phyloP scores from a whole-genome alignment of 2,113 vertebrate genomes.

The Patagioenas fasciata region DNA sequence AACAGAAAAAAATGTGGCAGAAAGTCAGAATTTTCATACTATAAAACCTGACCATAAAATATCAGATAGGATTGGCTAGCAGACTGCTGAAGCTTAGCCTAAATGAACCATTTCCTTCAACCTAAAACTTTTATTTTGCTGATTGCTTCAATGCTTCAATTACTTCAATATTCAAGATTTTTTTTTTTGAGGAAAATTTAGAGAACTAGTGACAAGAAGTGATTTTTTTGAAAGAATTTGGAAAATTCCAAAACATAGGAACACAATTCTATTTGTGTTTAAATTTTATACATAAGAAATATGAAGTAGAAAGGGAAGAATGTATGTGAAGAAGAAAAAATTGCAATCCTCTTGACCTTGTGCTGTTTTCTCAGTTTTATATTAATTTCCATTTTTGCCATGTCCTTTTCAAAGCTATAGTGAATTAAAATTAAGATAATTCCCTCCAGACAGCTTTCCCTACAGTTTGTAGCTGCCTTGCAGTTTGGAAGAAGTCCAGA shows the following conservation, averaged over 20 bases:
- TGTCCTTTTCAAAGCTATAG: background rate
- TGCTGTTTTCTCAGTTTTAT: slow-evolving; percentile 1
- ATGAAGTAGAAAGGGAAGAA: background rate
- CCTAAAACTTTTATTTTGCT: background rate
- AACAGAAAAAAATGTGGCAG: slow-evolving; percentile 37
- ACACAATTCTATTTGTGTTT: background rate
- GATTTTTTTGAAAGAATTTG: background rate
- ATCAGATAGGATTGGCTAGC: slow-evolving; percentile 17
- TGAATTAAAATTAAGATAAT: background rate
- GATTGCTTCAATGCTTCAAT: background rate
- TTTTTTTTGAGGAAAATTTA: background rate
- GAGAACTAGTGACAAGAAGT: background rate
- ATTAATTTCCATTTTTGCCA: background rate
- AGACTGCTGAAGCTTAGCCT: background rate
- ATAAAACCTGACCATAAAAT: slow-evolving; percentile 9
- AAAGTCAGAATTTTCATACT: slow-evolving; percentile 39
- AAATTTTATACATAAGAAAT: background rate
- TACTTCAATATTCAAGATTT: too few relatives aligned
- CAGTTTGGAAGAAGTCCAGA: slow-evolving; percentile 7
- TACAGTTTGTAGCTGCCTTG: background rate
- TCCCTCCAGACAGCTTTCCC: background rate
- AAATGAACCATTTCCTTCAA: background rate
- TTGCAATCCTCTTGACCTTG: background rate
- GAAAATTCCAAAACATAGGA: background rate
- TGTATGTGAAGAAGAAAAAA: background rate